Percentiles rank a stretch among this genome's conserved stretches.
Evolutionary conservation across 2,888 invertebrate genomes (phyloP).

Genomic region (Amphipoea lucens): DNA sequence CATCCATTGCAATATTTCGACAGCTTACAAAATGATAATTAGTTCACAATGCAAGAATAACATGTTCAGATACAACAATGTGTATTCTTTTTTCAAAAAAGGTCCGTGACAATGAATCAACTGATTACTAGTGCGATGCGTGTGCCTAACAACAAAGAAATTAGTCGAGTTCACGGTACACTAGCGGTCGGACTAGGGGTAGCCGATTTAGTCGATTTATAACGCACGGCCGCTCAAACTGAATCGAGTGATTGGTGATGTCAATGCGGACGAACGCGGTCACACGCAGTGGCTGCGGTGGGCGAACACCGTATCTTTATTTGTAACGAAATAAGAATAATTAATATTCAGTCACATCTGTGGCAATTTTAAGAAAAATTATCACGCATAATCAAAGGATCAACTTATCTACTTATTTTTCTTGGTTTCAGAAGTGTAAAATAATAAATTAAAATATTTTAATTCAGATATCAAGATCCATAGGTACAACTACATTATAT

Average conservation of each 20-base stretch:
- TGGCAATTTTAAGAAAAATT: constrained; percentile 4
- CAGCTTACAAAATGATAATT: not conserved
- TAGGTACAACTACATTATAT: no score
- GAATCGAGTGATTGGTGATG: constrained; percentile 83
- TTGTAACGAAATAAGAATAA: constrained; percentile 34
- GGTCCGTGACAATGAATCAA: constrained; percentile 47
- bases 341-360: constrained; percentile 8
- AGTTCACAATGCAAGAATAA: constrained; percentile 1
- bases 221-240: constrained; percentile 85
- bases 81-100: constrained; percentile 39
- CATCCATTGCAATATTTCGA: constrained; percentile 1
- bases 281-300: constrained; percentile 62
- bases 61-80: constrained; percentile 21
- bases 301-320: constrained; percentile 42
- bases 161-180: constrained; percentile 70
- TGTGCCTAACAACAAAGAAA: constrained; percentile 67
- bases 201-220: constrained; percentile 64
- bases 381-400: not conserved
- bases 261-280: constrained; percentile 64
- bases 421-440: not conserved
- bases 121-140: constrained; percentile 63
- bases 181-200: constrained; percentile 62
- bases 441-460: not conserved
- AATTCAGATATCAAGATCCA: no score
- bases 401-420: not conserved